These are phyloP conservation scores for Argyra leucocephala DNA, from an alignment of 2,888 invertebrate species.

Conservation along the genomic window DNA sequence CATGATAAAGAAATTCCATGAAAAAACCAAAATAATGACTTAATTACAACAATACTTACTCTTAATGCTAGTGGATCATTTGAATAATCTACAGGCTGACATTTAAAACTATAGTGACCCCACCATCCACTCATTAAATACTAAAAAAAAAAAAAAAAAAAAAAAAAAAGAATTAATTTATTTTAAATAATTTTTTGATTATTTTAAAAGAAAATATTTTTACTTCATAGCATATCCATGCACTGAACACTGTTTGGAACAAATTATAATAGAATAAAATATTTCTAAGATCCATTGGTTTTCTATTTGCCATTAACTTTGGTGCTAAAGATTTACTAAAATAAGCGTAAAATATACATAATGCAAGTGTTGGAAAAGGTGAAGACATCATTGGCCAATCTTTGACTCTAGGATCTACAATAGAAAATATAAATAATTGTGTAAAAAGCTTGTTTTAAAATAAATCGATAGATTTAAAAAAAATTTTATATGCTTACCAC, in stretches of 20 bases:
- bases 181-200: neutral
- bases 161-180: neutral
- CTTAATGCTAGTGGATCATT: slow-evolving; percentile 60
- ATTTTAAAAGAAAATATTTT: slow-evolving; percentile 30
- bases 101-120: slow-evolving; percentile 66
- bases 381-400: slow-evolving; percentile 85
- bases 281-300: slow-evolving; percentile 72
- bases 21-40: slow-evolving; percentile 13
- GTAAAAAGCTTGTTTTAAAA: no score
- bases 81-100: slow-evolving; percentile 83
- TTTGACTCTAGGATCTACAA: slow-evolving; percentile 78
- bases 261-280: slow-evolving; percentile 79
- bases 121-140: slow-evolving; percentile 65
- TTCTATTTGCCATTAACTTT: slow-evolving; percentile 77
- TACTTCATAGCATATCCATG: slow-evolving; percentile 89
- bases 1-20: slow-evolving; percentile 8
- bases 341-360: slow-evolving; percentile 76
- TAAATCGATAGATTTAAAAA: neutral
- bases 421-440: slow-evolving; percentile 16
- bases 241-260: slow-evolving; percentile 79
- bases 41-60: slow-evolving; percentile 41
- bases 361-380: slow-evolving; percentile 72
- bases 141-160: slow-evolving; percentile 37
- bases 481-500: slow-evolving; percentile 50
- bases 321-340: slow-evolving; percentile 76